phyloP scores from a whole-genome alignment of 2,113 vertebrate species.

The Holacanthus passer region DNA sequence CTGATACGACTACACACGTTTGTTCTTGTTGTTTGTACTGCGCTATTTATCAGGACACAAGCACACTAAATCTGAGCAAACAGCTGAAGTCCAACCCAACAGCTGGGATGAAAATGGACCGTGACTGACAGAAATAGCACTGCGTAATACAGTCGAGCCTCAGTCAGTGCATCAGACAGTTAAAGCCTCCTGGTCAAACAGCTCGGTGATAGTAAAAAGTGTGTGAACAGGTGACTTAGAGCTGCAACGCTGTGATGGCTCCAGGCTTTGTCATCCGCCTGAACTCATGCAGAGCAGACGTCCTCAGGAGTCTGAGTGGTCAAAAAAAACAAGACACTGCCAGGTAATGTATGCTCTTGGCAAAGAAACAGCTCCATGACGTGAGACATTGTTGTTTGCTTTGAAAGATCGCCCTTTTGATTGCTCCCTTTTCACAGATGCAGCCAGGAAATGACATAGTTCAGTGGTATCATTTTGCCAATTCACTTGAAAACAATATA shows the following conservation, averaged over 20 bases:
- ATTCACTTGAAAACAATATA: conserved; percentile 7
- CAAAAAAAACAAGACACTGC: neutral
- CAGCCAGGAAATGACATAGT: conserved; percentile 16
- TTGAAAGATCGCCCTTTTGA: neutral
- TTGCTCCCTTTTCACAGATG: neutral
- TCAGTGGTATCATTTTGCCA: conserved; percentile 1
- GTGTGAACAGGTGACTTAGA: conserved; percentile 5
- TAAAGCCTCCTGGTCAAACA: conserved; percentile 22
- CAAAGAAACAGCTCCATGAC: neutral
- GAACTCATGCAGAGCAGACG: conserved; percentile 7
- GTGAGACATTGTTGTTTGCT: neutral
- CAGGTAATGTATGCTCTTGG: neutral
- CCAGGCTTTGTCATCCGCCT: conserved; percentile 7
- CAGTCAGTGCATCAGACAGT: conserved; percentile 12
- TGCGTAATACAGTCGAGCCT: neutral
- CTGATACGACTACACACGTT: conserved; percentile 33
- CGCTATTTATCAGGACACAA: conserved; percentile 44
- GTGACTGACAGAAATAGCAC: conserved; percentile 1
- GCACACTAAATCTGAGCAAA: conserved; percentile 43
- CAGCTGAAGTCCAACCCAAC: conserved; percentile 24
- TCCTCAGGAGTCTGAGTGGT: conserved; percentile 29
- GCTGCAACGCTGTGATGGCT: neutral
- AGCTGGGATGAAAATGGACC: conserved; percentile 15
- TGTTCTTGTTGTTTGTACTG: conserved; percentile 45
- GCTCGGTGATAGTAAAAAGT: neutral